These are phyloP conservation scores for Sebastes minor DNA, from an alignment of 2,797 vertebrate species.

Conservation along the genomic window DNA sequence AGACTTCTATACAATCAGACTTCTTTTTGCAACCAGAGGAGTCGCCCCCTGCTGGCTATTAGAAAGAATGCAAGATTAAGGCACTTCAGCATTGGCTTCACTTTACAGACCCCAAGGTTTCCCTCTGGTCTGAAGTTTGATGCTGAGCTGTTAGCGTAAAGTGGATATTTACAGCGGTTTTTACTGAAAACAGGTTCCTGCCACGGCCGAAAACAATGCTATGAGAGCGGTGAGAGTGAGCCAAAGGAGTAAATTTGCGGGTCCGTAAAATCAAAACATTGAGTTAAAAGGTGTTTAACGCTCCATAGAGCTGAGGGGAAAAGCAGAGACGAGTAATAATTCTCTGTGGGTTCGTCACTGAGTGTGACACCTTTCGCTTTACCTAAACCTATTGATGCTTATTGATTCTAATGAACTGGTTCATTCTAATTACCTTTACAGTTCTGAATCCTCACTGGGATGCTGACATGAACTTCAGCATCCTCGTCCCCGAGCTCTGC, in stretches of 20 bases:
- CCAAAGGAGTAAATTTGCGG: neutral
- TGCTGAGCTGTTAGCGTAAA: neutral
- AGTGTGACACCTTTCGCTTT: neutral
- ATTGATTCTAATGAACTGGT: neutral
- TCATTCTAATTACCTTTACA: conserved; percentile 45
- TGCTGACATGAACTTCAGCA: conserved; percentile 81
- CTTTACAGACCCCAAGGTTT: no score
- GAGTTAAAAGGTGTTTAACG: neutral
- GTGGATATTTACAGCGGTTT: neutral
- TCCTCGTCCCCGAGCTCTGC: conserved; percentile 86
- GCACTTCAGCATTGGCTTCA: rapidly evolving
- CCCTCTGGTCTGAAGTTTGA: neutral
- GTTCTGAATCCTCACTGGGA: conserved; percentile 88
- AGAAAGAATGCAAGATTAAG: rapidly evolving
- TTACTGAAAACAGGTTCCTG: neutral
- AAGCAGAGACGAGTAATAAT: neutral
- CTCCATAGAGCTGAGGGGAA: neutral
- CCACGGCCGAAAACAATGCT: neutral
- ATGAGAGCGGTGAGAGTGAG: neutral
- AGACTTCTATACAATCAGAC: no score
- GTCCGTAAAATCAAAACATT: neutral
- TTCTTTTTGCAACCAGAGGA: no score
- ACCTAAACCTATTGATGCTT: neutral
- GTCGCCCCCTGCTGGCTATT: no score
- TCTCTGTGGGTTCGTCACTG: neutral